Base-by-base conservation (phyloP, 2,113 vertebrate genomes). In the Cichladusa arquata region DNA sequence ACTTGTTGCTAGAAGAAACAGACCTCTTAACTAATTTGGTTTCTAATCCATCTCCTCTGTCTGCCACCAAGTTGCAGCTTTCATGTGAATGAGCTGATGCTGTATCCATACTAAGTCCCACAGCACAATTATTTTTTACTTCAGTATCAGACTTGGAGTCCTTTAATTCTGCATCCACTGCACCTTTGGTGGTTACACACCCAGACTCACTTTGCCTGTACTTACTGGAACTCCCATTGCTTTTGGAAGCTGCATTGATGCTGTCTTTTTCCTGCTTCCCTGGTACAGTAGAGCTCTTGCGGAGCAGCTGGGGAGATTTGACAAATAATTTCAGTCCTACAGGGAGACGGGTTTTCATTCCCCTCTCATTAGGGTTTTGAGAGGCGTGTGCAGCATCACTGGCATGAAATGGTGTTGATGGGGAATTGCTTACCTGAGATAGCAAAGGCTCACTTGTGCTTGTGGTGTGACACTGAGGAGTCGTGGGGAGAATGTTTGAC, bases 261-360 rank as follows among this genome's bases (percentile, higher is more conserved):
- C 98, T 98, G 92, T 99, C 98, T 94, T 99, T 99, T 80, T 99
- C 99, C 71, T 98, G 98, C 87, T 99, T 99, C 73, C 98, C 99
- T 67, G 98, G 98, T 22, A 99, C 96, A 4, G 98, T 97, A 25
- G 97, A 98, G 86, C 96, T 98, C 92, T 97, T 99, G 96, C 97
- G 98, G 96, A 98, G 98, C 61, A 98, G 96, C 0, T 98, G 98
- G 15, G 99, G 98, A 45, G 98, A 99, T 97, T 98, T 99, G 80
- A 98, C 97, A 96, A 99, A 98, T 58, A 98, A 98, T 97, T 98
- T 99, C 82, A 99, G 98, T 34, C 98, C 99, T 77, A 98, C 96
- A 14, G 99, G 98, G 72, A 99, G 98, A 80, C 97, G 98, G 26
- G 98, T 98, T 95, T 98, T 99, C 89, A 96, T 86, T 45, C 96